Base-by-base conservation (phyloP, 1,140 invertebrate genomes). In the Drepana arcuata region DNA sequence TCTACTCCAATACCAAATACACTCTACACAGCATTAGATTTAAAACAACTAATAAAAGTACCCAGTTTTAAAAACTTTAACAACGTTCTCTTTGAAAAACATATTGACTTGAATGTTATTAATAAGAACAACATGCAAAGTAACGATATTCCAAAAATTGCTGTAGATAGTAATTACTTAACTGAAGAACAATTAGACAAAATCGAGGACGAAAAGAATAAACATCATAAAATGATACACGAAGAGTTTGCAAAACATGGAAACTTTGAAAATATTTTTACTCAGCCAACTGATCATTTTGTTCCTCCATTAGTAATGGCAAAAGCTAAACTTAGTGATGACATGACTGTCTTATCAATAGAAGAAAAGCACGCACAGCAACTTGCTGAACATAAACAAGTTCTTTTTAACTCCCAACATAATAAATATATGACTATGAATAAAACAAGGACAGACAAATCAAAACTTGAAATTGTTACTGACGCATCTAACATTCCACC, bases 221-320 rank as follows among this genome's bases (percentile, higher is more conserved):
- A 64, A 42, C 70, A 83, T 37, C 64, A 79, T 48, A 78, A 70
- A 53, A 55, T 69, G 34, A 41, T 82, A 18, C 74, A 82, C 14
- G 67, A 78, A 26, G 69, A 82, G 46, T 42, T 80, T 12, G 67
- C 74, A 4, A 52, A 67, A 10, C 48, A 72, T 36, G 74, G 71
- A 7, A 78, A 72, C 38, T 64, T 71, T 31, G 74, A 82, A 53
- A 79, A 61, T 30, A 80, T 85, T 48, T 85, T 79, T 50, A 83
- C 69, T 21, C 81, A 83, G 55, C 70, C 83, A 1, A 78, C 81
- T 5, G 83, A 85, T 48, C 83, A 84, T 50, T 85, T 85, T 47
- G 66, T 85, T 11, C 83, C 83, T 11, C 83, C 83, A 6, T 41
- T 85, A 15, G 83, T 85, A 10, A 85, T 85, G 79, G 83, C 83